A percentile compares a stretch with the other conserved stretches of the same genome.
These are phyloP conservation scores for Plutella xylostella DNA, from an alignment of 2,888 invertebrate species.

Conservation along the genomic window DNA sequence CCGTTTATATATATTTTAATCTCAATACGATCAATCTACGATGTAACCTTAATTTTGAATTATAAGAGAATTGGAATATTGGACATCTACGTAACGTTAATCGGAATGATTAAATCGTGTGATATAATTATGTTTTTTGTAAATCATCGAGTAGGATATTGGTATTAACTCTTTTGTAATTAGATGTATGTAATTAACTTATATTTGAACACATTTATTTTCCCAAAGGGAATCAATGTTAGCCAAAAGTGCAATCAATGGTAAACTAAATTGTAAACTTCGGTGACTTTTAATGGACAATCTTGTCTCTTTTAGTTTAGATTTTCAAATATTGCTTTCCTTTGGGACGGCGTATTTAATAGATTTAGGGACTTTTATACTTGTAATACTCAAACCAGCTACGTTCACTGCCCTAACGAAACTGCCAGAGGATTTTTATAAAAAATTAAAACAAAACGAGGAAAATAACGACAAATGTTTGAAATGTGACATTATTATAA, in stretches of 20 bases:
- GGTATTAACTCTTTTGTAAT: neutral
- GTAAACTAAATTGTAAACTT: too few relatives aligned
- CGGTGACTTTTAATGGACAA: too few relatives aligned
- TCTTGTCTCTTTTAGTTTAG: conserved; percentile 5
- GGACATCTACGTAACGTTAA: too few relatives aligned
- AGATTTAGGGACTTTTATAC: conserved; percentile 26
- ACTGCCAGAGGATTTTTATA: conserved; percentile 27
- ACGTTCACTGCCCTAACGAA: conserved; percentile 32
- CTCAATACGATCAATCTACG: too few relatives aligned
- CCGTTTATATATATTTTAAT: too few relatives aligned
- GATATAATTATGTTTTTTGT: neutral
- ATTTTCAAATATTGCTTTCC: conserved; percentile 33
- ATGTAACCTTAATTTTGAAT: too few relatives aligned
- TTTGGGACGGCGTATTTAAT: conserved; percentile 42
- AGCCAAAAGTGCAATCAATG: too few relatives aligned
- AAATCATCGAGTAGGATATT: neutral
- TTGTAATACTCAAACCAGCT: conserved; percentile 48
- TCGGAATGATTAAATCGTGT: too few relatives aligned
- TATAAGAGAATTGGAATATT: too few relatives aligned
- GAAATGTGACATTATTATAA: conserved; percentile 32
- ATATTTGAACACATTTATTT: neutral
- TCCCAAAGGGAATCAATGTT: conserved; percentile 7
- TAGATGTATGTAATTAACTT: conserved; percentile 3
- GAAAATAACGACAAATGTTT: conserved; percentile 18
- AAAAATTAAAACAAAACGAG: conserved; percentile 16